Evolutionary conservation across 2,113 vertebrate species (phyloP), one percentile per base, ranked within the genome.

Genomic region (Phyllostomus discolor): DNA sequence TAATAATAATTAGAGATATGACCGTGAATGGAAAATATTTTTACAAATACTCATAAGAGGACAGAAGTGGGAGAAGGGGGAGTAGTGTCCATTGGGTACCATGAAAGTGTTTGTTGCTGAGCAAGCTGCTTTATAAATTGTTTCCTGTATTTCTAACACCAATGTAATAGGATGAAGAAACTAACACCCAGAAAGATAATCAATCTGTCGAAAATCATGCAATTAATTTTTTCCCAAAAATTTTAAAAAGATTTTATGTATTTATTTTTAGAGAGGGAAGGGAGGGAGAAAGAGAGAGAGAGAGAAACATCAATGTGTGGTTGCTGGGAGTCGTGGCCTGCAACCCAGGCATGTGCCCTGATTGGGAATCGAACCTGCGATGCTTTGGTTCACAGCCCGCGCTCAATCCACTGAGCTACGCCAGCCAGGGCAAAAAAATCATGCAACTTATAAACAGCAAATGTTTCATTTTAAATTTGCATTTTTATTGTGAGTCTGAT

Each of bases 1-100:
- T 50, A 95, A 33, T 50, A 96, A 33, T 17, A 54, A 70, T 41
- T 81, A 31, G 38, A 78, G 14, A 54, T 67, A 28, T 59, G 48
- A 24, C n/a, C 8, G 4, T 0, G 2, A 20, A 12, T 1, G 2
- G 93, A 14, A 64, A 78, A 50, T n/a, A 78, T 38, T 35, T 69
- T 35, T 3, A 11, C 50, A 78, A 15, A n/a, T 54, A 9, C 14
- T 64, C 7, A 1, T 1, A 35, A 33, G 43, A 43, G 0, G 7
- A 66, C 24, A 11, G 4, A 84, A 26, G 14, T 62, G 35, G 69
- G 26, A 72, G 16, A 35, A 15, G 33, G 6, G 2, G 2, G 57
- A 12, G 16, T 43, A 7, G 2, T 16, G 33, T 31, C 14, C 31
- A 17, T 0, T 26, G 48, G 72, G 1, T n/a, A 22, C 9, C 14